Base-by-base conservation (phyloP, 2,888 invertebrate species). In the Microdon myrmicae region DNA sequence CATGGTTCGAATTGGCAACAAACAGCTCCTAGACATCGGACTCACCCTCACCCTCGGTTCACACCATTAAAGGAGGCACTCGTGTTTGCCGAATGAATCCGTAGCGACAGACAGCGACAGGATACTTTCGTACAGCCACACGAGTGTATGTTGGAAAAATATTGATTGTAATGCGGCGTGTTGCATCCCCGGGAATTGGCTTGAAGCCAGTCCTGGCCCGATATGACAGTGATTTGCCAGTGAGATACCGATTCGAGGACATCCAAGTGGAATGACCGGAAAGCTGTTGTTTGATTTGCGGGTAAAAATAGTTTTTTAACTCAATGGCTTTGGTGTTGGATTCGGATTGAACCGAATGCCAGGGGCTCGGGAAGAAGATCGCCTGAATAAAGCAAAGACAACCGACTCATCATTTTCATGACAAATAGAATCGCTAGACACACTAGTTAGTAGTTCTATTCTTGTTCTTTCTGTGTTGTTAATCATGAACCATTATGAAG, bases 111-210 rank as follows among this genome's bases (percentile, higher is more conserved):
- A 31, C 25, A 31, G 10, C 14, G 12, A 3, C 13, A 19, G 16
- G 43, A 38, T 19, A 23, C 41, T 43, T 20, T 14, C 17, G 1
- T 12, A 29, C 25, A 13, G 19, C 9, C 10, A 13, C 22, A 31
- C 19, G 38, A 32, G 2, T 26, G 23, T 35, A 34, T 25, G 9
- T 31, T 53, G 58, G 43, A 28, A 53, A 58, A 53, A 53, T 64
- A 64, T 64, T 64, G 64, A 64, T 64, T 58, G 45, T 53, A 53
- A 53, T 58, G 64, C 64, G 41, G 58, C 37, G 64, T 53, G 64
- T 58, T 38, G 58, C 45, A 47, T 20, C 22, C 35, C 32, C 45
- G 43, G 37, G 58, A 58, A 38, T 64, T 64, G 64, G 64, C 64
- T 47, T 29, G 16, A 58, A 64, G 64, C 64, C 64, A 64, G 51